Base-by-base conservation (phyloP, 2,797 vertebrate species). In the Silurus lanzhouensis region DNA sequence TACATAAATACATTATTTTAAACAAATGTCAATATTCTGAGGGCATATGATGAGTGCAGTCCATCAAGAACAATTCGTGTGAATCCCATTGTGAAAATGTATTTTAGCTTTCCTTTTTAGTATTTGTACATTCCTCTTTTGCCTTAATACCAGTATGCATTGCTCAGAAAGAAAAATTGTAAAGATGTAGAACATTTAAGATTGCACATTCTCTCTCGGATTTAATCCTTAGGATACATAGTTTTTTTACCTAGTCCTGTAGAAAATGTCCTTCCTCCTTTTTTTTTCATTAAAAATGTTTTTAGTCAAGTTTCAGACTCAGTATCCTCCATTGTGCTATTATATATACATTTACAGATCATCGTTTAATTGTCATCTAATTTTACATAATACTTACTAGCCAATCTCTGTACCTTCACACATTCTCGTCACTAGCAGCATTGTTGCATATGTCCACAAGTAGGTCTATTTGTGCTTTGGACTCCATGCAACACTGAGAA, bases 391-490 rank as follows among this genome's bases (percentile, higher is more conserved):
- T 78, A 20, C 9, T 82, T 64, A 55, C 17, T 74, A 60, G 63
- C 55, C 70, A 38, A 6, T 48, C 3, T 48, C 44, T 38, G 44
- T 66, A 67, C 76, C 48, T 27, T 83, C n/a, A 83, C 17, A 78
- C 6, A 22, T 5, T 7, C 5, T 79, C 60, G 55, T 84, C 60
- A 8, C 2, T 27, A 12, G 68, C 48, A 12, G 75, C 74, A 66
- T 90, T 92, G 87, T 92, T 92, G 90, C 92, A 94, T 89, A 93
- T 93, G 83, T 93, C 92, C 63, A 94, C 17, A 3, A 90, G 85
- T 46, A 93, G 84, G 75, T 93, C 90, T 67, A 92, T 91, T 82
- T 93, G 91, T 68, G 90, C 86, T 82, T 93, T 94, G 20, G 93
- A 82, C 66, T 95, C 93, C 7, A 83, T 77, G 77, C 87, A 31